A percentile compares a stretch with the other conserved stretches of the same genome.
Evolutionary conservation across 2,797 vertebrate genomes (phyloP).

Genomic region (Potorous gilbertii): DNA sequence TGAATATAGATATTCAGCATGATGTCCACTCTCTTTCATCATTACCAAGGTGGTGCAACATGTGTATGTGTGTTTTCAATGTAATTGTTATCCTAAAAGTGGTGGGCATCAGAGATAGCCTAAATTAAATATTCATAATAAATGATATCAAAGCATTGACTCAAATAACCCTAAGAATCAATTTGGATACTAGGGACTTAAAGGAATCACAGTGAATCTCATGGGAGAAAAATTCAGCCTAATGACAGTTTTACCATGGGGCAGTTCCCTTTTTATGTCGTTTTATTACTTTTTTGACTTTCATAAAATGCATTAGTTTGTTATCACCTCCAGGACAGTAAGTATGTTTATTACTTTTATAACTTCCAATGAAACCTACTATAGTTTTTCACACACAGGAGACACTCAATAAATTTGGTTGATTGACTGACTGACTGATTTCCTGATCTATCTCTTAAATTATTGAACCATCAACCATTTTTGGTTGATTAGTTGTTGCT

Average conservation of each 20-base stretch:
- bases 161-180: no score
- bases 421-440: background rate
- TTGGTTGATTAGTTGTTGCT: background rate
- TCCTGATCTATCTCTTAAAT: constrained; percentile 17
- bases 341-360: background rate
- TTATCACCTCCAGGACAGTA: background rate
- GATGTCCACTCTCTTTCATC: no score
- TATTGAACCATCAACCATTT: background rate
- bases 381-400: background rate
- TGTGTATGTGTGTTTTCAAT: no score
- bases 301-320: background rate
- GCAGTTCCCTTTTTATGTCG: background rate
- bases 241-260: background rate
- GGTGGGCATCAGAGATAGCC: no score
- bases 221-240: background rate
- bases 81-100: no score
- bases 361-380: background rate
- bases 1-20: no score
- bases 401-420: background rate
- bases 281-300: background rate
- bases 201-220: background rate
- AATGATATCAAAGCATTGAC: no score
- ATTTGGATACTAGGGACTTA: no score
- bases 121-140: no score
- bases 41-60: no score